Evolutionary conservation across 2,113 vertebrate species (phyloP).

Genomic region (Gasterosteus nipponicus): DNA sequence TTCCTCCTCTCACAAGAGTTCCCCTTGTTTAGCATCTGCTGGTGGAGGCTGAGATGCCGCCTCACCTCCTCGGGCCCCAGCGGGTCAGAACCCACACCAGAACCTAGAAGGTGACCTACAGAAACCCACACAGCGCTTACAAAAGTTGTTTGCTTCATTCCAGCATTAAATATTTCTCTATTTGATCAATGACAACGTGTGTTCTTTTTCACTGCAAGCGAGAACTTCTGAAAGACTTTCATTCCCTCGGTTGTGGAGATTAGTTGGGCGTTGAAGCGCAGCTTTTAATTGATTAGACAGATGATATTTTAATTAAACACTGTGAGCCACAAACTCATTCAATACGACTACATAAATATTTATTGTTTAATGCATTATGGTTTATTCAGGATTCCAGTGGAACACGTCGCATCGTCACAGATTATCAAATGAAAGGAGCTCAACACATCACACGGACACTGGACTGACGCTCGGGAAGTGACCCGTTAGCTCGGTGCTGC

Average conservation of each 20-base stretch:
- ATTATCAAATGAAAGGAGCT: too few species aligned
- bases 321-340: not conserved
- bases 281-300: not conserved
- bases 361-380: too few species aligned
- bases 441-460: too few species aligned
- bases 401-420: too few species aligned
- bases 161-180: not conserved
- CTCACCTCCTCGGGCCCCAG: slow-evolving; percentile 61
- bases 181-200: not conserved
- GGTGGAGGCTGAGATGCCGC: slow-evolving; percentile 86
- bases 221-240: not conserved
- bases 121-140: not conserved
- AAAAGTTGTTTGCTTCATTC: not conserved
- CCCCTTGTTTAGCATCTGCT: slow-evolving; percentile 87
- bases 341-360: too few species aligned
- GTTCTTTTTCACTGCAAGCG: not conserved
- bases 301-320: not conserved
- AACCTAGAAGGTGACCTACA: not conserved
- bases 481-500: too few species aligned
- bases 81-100: not conserved
- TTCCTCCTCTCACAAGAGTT: slow-evolving; percentile 86
- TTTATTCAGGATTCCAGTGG: too few species aligned
- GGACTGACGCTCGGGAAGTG: too few species aligned
- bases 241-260: not conserved
- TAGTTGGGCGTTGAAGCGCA: not conserved